Base-by-base conservation (phyloP, 2,797 vertebrate genomes). In the Corythornis leucogaster region DNA sequence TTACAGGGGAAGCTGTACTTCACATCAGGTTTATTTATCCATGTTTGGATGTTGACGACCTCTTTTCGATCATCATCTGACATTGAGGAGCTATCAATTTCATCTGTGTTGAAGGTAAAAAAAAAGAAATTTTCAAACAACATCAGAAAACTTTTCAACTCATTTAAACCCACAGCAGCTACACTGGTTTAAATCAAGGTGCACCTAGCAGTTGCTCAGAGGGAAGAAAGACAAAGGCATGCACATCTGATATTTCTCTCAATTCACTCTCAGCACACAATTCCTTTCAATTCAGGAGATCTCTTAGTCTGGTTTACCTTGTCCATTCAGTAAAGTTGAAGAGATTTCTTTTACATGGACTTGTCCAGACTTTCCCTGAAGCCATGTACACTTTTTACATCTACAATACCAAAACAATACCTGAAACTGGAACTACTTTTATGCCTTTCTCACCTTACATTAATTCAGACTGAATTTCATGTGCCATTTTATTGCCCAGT, bases 51-150 rank as follows among this genome's bases (percentile, higher is more conserved):
- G 96, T 99, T 99, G 90, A 99, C 99, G 0, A 99, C 97, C 94
- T 99, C 99, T 97, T 99, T 99, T 95, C 99, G 98, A 97, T 99
- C 99, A 85, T 99, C 99, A 8, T 99, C 99, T 0, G 99, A 99
- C 98, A 99, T 99, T 28, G 99, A 99, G 6, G 99, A 99, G 94
- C 98, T 99, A 97, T 99, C 99, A 54, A 99, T 99, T 98, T 99
- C 99, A 98, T 99, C 99, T 99, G 80, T 58, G 89, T 85, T 61
- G 45, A 88, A 94, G 11, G 8, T 51, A 7, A 8, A 2, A 17
- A 66, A 75, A 35, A 9, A 43, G 20, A 16, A 51, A 71, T 55
- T 86, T 89, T 77, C 55, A 92, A 11, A 85, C 5, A 59, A 79
- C 8, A 59, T 61, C 62, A 81, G 17, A 31, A 28, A 80, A 35